Conservation (phyloP, 2,113 vertebrate species). For the Ophthalmolycus amberensis region DNA sequence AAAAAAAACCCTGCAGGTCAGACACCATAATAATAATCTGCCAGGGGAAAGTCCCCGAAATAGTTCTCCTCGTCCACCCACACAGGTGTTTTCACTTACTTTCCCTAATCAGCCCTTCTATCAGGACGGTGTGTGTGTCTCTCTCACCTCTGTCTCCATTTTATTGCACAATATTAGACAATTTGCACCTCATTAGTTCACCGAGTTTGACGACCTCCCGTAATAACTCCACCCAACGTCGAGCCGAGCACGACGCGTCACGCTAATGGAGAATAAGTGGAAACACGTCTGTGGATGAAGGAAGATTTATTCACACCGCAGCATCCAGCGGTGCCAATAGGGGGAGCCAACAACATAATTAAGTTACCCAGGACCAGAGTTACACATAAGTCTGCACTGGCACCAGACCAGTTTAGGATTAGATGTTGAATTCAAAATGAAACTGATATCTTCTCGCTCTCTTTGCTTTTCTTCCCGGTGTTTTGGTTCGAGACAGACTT, state of each 20-base stretch:
- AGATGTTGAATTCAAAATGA: not conserved
- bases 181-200: not conserved
- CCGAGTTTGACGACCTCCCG: not conserved
- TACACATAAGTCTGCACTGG: not conserved
- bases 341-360: constrained; percentile 11
- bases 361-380: too few relatives aligned
- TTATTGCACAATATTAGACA: not conserved
- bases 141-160: not conserved
- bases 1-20: not conserved
- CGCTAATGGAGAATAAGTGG: not conserved
- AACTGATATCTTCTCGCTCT: not conserved
- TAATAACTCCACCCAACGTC: not conserved
- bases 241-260: not conserved
- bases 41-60: not conserved
- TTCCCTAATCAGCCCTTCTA: not conserved
- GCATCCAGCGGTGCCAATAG: constrained; percentile 1
- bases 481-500: not conserved
- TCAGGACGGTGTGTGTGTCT: not conserved
- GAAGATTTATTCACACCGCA: not conserved
- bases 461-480: not conserved
- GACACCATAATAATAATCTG: not conserved
- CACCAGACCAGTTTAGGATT: not conserved
- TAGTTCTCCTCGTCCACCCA: not conserved
- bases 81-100: not conserved
- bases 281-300: not conserved